These are phyloP conservation scores for Myotis brandtii DNA, from an alignment of 2,113 vertebrate genomes.

Conservation along the genomic window DNA sequence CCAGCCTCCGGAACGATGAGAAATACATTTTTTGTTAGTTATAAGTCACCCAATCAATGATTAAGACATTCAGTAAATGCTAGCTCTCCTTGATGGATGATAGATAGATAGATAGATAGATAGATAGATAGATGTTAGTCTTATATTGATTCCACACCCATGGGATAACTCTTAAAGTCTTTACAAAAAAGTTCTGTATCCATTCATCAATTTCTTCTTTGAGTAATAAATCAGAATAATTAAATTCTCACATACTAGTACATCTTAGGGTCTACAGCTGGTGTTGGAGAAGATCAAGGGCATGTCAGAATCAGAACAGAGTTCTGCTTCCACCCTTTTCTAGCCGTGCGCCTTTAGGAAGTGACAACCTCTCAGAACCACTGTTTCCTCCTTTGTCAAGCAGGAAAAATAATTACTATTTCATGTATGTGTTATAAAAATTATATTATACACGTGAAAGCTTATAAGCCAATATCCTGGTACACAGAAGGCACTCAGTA, in stretches of 20 bases:
- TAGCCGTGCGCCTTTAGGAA: background rate
- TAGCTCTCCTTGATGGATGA: background rate
- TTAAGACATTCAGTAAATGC: background rate
- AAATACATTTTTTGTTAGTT: background rate
- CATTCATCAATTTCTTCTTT: background rate
- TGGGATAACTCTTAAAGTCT: background rate
- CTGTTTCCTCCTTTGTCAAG: constrained; percentile 33
- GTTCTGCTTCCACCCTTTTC: constrained; percentile 40
- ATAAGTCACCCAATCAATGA: background rate
- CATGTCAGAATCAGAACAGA: background rate
- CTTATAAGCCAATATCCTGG: background rate
- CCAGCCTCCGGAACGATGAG: background rate
- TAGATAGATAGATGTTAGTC: background rate
- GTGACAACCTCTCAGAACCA: background rate
- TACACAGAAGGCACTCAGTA: background rate
- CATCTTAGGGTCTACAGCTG: background rate
- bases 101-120: background rate
- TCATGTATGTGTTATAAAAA: constrained; percentile 46
- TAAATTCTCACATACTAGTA: background rate
- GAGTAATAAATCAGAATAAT: background rate
- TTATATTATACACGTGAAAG: background rate
- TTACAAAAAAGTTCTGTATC: background rate
- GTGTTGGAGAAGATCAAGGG: background rate
- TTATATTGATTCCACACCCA: constrained; percentile 29
- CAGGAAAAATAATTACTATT: constrained; percentile 61